Evolutionary conservation across 2,797 vertebrate genomes (phyloP).

Genomic region (Dromococcyx pavoninus): DNA sequence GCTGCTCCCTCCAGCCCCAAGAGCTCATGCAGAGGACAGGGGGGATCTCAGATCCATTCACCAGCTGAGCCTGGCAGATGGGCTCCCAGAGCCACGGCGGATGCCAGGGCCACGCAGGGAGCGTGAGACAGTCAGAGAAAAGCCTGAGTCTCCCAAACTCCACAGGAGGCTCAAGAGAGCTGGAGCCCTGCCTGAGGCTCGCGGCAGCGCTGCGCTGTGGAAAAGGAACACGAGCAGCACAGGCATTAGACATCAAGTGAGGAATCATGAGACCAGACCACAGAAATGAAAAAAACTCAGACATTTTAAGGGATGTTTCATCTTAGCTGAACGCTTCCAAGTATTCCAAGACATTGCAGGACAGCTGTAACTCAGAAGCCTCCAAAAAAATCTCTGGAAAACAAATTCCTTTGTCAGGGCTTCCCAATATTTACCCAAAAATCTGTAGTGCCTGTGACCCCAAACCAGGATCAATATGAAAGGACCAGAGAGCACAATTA

Average conservation of each 20-base stretch:
- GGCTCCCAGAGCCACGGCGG: neutral
- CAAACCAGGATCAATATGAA: neutral
- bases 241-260: rapidly evolving
- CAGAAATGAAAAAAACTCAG: neutral
- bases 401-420: neutral
- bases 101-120: slow-evolving; percentile 39
- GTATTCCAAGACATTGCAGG: neutral
- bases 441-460: rapidly evolving
- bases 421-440: neutral
- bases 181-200: neutral
- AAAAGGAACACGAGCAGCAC: rapidly evolving
- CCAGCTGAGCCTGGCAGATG: slow-evolving; percentile 36
- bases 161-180: neutral
- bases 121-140: neutral
- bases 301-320: neutral
- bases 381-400: neutral
- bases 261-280: neutral
- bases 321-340: neutral
- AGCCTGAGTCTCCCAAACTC: neutral
- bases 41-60: neutral
- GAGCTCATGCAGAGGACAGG: neutral
- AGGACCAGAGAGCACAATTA: neutral
- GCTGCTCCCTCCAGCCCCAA: neutral
- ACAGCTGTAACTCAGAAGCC: neutral
- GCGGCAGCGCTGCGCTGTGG: rapidly evolving